These are phyloP conservation scores for Lepilemur septentrionalis DNA, from an alignment of 2,797 vertebrate genomes.

Conservation along the genomic window DNA sequence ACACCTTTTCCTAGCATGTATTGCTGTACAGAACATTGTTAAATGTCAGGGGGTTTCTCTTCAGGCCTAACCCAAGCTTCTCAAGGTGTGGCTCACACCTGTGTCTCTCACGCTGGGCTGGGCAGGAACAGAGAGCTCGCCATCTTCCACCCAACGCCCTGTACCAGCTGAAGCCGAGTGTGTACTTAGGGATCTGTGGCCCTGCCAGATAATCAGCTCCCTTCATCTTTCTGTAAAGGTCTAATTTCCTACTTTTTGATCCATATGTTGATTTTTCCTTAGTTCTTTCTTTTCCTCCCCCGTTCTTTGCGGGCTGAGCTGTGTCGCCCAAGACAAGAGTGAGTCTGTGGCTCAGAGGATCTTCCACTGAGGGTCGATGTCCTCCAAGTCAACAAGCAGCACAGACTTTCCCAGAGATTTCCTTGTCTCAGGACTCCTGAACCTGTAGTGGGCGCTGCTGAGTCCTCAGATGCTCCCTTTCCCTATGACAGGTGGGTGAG, in stretches of 20 bases:
- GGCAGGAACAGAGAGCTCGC: rapidly evolving
- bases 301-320: not conserved
- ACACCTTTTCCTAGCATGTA: not conserved
- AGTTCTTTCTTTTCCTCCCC: not conserved
- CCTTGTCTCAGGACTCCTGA: not conserved
- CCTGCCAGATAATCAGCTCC: no score
- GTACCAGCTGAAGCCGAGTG: not conserved
- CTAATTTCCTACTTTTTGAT: not conserved
- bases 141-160: not conserved
- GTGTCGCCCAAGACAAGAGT: not conserved
- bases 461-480: not conserved
- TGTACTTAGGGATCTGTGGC: not conserved
- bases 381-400: not conserved
- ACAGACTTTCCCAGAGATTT: not conserved
- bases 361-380: not conserved
- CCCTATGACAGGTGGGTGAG: not conserved
- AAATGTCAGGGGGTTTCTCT: not conserved
- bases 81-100: not conserved
- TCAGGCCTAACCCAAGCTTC: not conserved
- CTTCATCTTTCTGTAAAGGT: not conserved
- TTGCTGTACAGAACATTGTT: not conserved
- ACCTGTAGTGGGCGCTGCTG: not conserved
- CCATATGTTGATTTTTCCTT: not conserved
- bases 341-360: not conserved
- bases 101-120: not conserved